Conservation (phyloP, 2,797 vertebrate species). For the Kryptopterus vitreolus region DNA sequence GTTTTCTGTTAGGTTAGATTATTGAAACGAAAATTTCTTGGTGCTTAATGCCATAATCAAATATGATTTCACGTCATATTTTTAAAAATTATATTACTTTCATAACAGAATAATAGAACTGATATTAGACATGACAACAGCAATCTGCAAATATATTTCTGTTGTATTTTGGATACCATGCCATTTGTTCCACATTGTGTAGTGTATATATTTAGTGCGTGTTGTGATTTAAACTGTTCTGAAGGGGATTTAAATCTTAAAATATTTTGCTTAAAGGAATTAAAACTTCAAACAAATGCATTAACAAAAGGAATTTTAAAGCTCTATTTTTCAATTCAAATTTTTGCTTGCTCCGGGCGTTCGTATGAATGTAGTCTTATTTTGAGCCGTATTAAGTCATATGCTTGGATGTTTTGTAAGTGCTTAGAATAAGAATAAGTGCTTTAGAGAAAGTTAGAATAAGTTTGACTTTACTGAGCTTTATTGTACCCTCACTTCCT, state of each 20-base stretch:
- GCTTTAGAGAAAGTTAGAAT: too few species aligned
- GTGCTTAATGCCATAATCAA: not conserved
- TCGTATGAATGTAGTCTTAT: not conserved
- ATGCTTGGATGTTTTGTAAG: too few species aligned
- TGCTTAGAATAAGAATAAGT: too few species aligned
- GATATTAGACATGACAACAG: not conserved
- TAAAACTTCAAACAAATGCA: not conserved
- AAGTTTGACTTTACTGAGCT: not conserved
- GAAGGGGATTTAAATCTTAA: not conserved
- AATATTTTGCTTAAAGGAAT: not conserved
- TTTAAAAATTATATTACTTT: not conserved
- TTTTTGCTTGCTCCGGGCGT: not conserved
- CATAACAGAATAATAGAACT: not conserved
- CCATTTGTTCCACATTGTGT: not conserved
- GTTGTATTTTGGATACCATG: not conserved
- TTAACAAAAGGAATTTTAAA: not conserved
- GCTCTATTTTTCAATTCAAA: not conserved
- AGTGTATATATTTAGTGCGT: not conserved
- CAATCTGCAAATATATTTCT: not conserved
- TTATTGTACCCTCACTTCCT: constrained; percentile 3
- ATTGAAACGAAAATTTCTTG: not conserved
- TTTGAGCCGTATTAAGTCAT: not conserved
- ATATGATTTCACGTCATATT: not conserved
- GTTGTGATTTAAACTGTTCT: not conserved
- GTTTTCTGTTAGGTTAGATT: not conserved